Percentiles rank a stretch among this genome's conserved stretches.
Conservation (phyloP, 2,113 vertebrate species). For the Campylorhamphus procurvoides region DNA sequence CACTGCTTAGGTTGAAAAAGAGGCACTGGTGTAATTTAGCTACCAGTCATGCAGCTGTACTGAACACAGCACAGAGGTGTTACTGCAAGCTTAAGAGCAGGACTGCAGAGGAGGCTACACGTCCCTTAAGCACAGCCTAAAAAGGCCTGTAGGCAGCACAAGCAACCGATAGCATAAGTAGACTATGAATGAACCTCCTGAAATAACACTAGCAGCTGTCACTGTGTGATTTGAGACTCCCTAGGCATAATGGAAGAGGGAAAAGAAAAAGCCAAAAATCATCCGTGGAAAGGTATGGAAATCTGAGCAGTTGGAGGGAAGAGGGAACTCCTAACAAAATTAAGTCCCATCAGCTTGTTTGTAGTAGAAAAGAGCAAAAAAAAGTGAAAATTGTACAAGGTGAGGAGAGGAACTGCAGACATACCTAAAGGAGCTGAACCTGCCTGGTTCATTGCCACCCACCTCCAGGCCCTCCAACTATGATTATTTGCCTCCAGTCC, state of each 20-base stretch:
- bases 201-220: background rate
- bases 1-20: background rate
- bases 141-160: background rate
- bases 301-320: background rate
- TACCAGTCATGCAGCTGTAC: background rate
- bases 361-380: background rate
- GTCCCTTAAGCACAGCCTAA: background rate
- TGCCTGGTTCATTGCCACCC: accelerated
- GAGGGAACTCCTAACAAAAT: background rate
- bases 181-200: background rate
- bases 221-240: background rate
- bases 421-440: background rate
- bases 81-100: background rate
- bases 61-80: background rate
- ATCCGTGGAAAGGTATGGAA: background rate
- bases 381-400: background rate
- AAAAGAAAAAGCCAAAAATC: background rate
- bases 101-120: background rate
- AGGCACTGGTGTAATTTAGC: background rate
- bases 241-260: background rate
- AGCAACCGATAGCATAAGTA: background rate
- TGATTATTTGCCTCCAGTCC: background rate
- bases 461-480: background rate
- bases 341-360: background rate
- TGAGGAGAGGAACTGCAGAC: background rate